Percentiles rank a stretch among this genome's conserved stretches.
These are phyloP conservation scores for Ursus arctos DNA, from an alignment of 2,113 vertebrate species.

Conservation along the genomic window DNA sequence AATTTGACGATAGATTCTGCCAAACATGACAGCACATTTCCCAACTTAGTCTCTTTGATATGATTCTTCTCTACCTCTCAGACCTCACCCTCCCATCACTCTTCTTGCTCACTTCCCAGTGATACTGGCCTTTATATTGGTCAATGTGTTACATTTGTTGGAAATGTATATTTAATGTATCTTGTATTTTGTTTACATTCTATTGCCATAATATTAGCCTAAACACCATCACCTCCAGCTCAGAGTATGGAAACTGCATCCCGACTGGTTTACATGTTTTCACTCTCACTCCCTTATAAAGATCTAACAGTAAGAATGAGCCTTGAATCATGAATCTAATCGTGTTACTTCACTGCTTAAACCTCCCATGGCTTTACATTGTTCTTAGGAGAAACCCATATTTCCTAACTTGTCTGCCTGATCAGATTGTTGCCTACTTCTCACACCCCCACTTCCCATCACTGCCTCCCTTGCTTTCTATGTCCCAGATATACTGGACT, in stretches of 20 bases:
- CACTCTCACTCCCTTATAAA: background rate
- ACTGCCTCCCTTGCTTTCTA: too few relatives aligned
- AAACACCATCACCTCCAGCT: background rate
- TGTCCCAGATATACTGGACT: background rate
- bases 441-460: fast-evolving
- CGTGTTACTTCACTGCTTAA: background rate
- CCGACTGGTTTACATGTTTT: background rate
- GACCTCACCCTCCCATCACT: background rate
- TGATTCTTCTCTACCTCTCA: background rate
- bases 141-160: background rate
- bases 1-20: background rate
- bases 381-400: background rate
- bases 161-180: background rate
- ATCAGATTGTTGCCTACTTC: background rate
- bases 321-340: background rate
- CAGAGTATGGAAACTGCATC: background rate
- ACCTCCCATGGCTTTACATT: background rate
- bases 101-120: background rate
- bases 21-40: background rate
- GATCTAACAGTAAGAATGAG: background rate
- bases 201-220: background rate
- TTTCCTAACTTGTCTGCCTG: background rate
- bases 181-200: background rate
- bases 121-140: background rate
- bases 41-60: background rate